Conservation (phyloP, 1,140 invertebrate species). For the Saccostrea cuccullata region DNA sequence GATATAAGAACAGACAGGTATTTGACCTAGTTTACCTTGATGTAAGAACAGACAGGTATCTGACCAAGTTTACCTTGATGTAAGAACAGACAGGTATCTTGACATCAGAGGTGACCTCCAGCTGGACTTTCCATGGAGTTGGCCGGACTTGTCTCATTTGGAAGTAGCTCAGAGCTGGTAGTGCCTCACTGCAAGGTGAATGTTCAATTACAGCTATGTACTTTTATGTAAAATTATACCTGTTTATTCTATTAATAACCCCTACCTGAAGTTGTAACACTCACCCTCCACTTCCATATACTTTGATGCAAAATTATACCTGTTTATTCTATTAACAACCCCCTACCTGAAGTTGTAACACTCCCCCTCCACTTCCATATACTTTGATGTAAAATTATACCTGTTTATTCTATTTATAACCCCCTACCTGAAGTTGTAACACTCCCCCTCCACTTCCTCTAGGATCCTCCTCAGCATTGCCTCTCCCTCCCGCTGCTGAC, state of each 20-base stretch:
- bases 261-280: conserved; percentile 73
- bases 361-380: conserved; percentile 57
- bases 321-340: background rate
- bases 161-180: conserved; percentile 79
- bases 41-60: no score
- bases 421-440: conserved; percentile 73
- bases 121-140: conserved; percentile 79
- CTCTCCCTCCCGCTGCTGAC: conserved; percentile 76
- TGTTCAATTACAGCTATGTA: no score
- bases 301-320: no score
- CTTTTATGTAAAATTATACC: no score
- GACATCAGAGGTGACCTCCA: conserved; percentile 79
- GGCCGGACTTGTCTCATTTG: conserved; percentile 77
- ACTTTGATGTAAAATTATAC: background rate
- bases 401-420: background rate
- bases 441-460: conserved; percentile 71
- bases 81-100: conserved; percentile 79
- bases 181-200: conserved; percentile 77
- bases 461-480: conserved; percentile 74
- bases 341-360: conserved; percentile 73
- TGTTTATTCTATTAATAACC: background rate
- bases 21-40: background rate
- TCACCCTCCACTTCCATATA: conserved; percentile 53
- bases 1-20: conserved; percentile 73
- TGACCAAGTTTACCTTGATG: no score